phyloP scores from a whole-genome alignment of 2,888 invertebrate species.

The Dryococelus australis region DNA sequence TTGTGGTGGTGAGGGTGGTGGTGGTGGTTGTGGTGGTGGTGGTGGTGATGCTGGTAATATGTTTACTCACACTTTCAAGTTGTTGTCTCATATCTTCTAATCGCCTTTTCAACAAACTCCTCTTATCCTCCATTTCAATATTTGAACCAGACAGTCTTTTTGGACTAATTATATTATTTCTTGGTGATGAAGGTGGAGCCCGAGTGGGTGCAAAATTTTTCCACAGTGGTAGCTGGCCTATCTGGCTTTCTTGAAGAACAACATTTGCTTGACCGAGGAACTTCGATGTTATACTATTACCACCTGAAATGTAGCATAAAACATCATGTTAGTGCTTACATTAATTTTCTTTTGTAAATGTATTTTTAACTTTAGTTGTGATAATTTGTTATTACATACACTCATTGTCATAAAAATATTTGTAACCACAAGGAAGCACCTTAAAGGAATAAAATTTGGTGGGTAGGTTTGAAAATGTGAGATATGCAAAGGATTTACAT shows the following conservation, averaged over 20 bases:
- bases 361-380: not conserved
- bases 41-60: too few relatives aligned
- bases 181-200: conserved; percentile 55
- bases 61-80: not conserved
- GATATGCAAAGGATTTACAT: too few relatives aligned
- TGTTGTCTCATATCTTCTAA: conserved; percentile 78
- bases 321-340: too few relatives aligned
- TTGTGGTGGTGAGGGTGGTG: too few relatives aligned
- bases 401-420: too few relatives aligned
- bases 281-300: conserved; percentile 51
- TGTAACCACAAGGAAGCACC: too few relatives aligned
- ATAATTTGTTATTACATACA: too few relatives aligned
- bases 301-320: conserved; percentile 33
- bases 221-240: conserved; percentile 34
- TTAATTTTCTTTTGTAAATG: not conserved
- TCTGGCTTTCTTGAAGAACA: not conserved
- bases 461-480: too few relatives aligned
- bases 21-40: too few relatives aligned
- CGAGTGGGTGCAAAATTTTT: conserved; percentile 43
- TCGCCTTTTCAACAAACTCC: conserved; percentile 82
- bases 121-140: conserved; percentile 68
- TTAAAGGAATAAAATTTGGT: too few relatives aligned
- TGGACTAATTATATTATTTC: conserved; percentile 64
- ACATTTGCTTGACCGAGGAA: conserved; percentile 33
- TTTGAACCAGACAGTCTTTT: conserved; percentile 66